Conservation (phyloP, 1,140 invertebrate species). For the Achatina immaculata region DNA sequence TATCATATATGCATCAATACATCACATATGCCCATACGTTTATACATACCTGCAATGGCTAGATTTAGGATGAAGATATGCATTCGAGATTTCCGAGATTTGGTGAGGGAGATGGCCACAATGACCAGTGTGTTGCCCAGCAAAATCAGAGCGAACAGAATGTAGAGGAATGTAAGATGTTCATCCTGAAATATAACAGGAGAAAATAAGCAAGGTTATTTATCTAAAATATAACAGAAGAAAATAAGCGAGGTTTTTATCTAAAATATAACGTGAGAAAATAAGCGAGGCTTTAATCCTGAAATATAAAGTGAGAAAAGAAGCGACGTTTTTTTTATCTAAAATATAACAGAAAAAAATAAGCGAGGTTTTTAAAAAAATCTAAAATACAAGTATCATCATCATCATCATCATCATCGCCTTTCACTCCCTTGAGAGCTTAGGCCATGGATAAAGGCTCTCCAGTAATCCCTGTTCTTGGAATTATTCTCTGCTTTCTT, state of each 20-base stretch:
- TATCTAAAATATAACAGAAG: neutral
- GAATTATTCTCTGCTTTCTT: too few species aligned
- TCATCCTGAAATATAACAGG: constrained; percentile 91
- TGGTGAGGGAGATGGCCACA: constrained; percentile 84
- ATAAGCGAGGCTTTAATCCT: neutral
- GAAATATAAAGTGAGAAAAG: neutral
- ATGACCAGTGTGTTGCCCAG: constrained; percentile 90
- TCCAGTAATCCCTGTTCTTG: too few species aligned
- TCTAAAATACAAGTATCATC: too few species aligned
- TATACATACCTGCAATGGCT: constrained; percentile 83
- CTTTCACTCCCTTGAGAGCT: too few species aligned
- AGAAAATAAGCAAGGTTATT: constrained; percentile 25
- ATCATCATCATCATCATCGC: too few species aligned
- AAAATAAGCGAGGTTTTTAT: neutral
- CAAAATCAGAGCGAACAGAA: constrained; percentile 90
- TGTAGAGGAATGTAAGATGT: constrained; percentile 89
- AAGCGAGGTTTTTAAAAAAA: neutral
- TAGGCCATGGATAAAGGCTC: too few species aligned
- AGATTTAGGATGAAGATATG: constrained; percentile 97
- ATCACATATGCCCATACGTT: neutral
- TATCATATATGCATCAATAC: neutral
- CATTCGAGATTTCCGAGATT: constrained; percentile 87
- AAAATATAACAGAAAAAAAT: neutral
- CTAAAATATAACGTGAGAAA: neutral
- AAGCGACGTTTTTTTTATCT: neutral